Evolutionary conservation across 2,113 vertebrate genomes (phyloP).

Genomic region (Pollachius pollachius): DNA sequence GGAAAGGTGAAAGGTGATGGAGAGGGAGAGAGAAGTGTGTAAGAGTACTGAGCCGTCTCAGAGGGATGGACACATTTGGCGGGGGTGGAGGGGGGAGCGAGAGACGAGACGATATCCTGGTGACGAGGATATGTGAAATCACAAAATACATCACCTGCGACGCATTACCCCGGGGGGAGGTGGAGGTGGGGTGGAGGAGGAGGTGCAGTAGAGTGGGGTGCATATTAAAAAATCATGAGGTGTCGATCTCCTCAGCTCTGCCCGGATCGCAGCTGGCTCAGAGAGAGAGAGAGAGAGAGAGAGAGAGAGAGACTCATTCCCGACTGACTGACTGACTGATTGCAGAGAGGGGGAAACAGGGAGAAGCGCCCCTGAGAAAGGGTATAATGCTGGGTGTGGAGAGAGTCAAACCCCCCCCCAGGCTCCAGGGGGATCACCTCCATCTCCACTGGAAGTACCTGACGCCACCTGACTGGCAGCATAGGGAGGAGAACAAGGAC

Average conservation of each 20-base stretch:
- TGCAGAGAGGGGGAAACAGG: neutral
- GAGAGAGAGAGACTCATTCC: constrained; percentile 17
- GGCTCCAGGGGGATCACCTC: neutral
- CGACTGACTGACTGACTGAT: too few relatives aligned
- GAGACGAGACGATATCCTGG: constrained; percentile 50
- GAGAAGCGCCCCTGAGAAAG: constrained; percentile 3
- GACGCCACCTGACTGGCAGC: too few relatives aligned
- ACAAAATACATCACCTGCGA: constrained; percentile 61
- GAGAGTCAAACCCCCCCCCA: neutral
- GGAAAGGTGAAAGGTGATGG: neutral
- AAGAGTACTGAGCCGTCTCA: constrained; percentile 22
- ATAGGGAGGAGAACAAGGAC: too few relatives aligned
- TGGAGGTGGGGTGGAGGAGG: constrained; percentile 42
- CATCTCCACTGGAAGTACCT: constrained; percentile 1
- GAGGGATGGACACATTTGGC: neutral
- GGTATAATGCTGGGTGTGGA: constrained; percentile 2
- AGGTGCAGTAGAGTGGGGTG: constrained; percentile 38
- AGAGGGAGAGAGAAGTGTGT: constrained; percentile 12
- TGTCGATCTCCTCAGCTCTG: constrained; percentile 34
- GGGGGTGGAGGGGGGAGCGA: neutral
- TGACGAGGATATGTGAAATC: constrained; percentile 58
- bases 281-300: constrained; percentile 27
- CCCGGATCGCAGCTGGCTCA: constrained; percentile 8
- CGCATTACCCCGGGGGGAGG: constrained; percentile 36
- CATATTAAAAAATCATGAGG: constrained; percentile 65